Base-by-base conservation (phyloP, 2,113 vertebrate genomes). In the Plecturocebus donacophilus region DNA sequence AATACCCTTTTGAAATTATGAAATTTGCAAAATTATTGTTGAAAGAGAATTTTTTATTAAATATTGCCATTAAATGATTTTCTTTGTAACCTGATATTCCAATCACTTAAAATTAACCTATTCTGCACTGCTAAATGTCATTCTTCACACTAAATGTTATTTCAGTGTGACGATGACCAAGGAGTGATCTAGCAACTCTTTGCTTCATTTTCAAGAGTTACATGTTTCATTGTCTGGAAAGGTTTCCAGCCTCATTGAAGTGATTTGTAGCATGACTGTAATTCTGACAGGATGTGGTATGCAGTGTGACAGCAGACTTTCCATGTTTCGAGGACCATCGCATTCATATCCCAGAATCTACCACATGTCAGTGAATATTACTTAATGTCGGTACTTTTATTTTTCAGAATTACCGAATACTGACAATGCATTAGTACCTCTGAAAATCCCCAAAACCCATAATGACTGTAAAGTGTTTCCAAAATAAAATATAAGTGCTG, bases 221-320 rank as follows among this genome's bases (percentile, higher is more conserved):
- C 42, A 40, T 10, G 6, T 42, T 77, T 20, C 92, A 35, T 12
- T 42, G 17, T 80, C 76, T 84, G 47, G 90, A 27, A 92, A 90
- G 64, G 35, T 32, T 82, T 81, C 68, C 75, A 79, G n/a, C 8
- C 40, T 58, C 45, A 16, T 42, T 61, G 32, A 49, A 75, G 23
- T 9, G 56, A 80, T 40, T 70, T 68, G 11, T 30, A 61, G 20
- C 0, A 4, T 90, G 92, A 14, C 70, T 61, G 0, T 16, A 32
- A 56, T 27, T 95, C 83, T 68, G 75, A 92, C 92, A 85, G 96
- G 96, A 96, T 97, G 94, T 96, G 96, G 92, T 80, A 27, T 47
- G 35, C 3, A 47, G 6, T 16, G 8, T 5, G 8, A 84, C 16
- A 76, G 56, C 81, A 93, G 49, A 70, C 40, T 56, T 95, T 93